A percentile compares a stretch with the other conserved stretches of the same genome.
These are phyloP conservation scores for Drosophila fulvimacula DNA, from an alignment of 2,888 invertebrate genomes.

Conservation along the genomic window DNA sequence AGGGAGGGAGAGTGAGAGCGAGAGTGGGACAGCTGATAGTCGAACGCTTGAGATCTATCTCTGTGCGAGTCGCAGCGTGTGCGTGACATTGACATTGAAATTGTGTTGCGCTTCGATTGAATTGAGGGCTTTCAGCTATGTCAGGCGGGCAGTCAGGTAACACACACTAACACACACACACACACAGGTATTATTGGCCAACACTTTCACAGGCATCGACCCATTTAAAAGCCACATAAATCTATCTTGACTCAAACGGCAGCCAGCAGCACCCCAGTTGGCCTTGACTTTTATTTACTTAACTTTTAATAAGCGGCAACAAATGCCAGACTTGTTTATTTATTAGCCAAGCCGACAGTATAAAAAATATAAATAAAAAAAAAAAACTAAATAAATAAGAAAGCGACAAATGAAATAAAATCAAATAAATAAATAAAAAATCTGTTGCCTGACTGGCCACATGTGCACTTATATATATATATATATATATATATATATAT, in stretches of 20 bases:
- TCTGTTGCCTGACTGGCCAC: constrained; percentile 45
- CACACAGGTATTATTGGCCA: constrained; percentile 1
- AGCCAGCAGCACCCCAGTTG: constrained; percentile 36
- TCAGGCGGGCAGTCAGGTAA: constrained; percentile 21
- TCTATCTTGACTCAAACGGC: constrained; percentile 40
- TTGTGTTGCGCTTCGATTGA: constrained; percentile 20
- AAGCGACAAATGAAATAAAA: constrained; percentile 31
- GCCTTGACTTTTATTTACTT: constrained; percentile 75
- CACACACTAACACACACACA: neutral
- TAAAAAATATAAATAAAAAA: constrained; percentile 16
- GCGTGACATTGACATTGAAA: constrained; percentile 64
- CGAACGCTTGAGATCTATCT: constrained; percentile 33
- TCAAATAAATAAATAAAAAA: constrained; percentile 38
- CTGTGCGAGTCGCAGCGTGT: constrained; percentile 15
- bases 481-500: neutral
- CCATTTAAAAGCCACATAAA: constrained; percentile 53
- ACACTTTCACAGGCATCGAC: constrained; percentile 49
- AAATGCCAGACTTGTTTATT: constrained; percentile 66
- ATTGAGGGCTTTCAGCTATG: constrained; percentile 8
- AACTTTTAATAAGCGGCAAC: constrained; percentile 53
- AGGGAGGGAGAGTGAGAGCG: neutral
- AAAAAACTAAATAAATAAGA: constrained; percentile 24
- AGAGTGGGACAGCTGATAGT: constrained; percentile 23
- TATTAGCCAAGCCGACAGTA: constrained; percentile 56
- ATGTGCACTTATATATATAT: constrained; percentile 14